phyloP scores from a whole-genome alignment of 1,140 invertebrate genomes.

The Pygmarrhopalites habei region DNA sequence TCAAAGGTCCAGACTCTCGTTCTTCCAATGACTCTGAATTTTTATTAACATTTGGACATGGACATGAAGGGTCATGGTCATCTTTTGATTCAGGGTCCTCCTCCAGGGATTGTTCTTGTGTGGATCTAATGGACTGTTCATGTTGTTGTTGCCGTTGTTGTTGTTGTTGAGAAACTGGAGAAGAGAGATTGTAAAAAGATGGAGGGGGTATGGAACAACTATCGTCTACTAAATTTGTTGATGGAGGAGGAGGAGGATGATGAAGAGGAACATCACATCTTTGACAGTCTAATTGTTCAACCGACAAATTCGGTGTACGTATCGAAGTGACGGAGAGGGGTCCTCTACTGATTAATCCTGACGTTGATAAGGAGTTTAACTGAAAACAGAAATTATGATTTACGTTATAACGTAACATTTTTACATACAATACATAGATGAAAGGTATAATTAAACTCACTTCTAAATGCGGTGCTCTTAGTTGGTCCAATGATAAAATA shows the following conservation, averaged over 20 bases:
- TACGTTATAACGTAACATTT: too few species aligned
- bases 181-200: constrained; percentile 31
- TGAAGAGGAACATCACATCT: constrained; percentile 17
- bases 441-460: constrained; percentile 19
- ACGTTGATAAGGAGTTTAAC: constrained; percentile 27
- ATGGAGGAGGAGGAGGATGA: constrained; percentile 9
- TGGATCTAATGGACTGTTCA: too few species aligned
- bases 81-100: too few species aligned
- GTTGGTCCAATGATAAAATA: constrained; percentile 22
- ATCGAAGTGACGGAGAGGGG: constrained; percentile 21
- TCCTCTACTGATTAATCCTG: too few species aligned
- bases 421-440: too few species aligned
- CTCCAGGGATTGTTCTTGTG: too few species aligned
- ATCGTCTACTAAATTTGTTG: too few species aligned
- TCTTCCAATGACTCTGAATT: not conserved
- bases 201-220: constrained; percentile 27
- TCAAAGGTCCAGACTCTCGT: too few species aligned
- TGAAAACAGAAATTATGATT: constrained; percentile 12
- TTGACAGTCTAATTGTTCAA: constrained; percentile 25
- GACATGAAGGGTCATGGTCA: too few species aligned
- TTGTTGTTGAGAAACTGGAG: constrained; percentile 3
- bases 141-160: not conserved
- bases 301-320: constrained; percentile 18
- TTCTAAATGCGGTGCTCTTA: constrained; percentile 28
- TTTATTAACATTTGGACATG: not conserved